Conservation (phyloP, 2,888 invertebrate species). For the Lacanobia wlatinum region DNA sequence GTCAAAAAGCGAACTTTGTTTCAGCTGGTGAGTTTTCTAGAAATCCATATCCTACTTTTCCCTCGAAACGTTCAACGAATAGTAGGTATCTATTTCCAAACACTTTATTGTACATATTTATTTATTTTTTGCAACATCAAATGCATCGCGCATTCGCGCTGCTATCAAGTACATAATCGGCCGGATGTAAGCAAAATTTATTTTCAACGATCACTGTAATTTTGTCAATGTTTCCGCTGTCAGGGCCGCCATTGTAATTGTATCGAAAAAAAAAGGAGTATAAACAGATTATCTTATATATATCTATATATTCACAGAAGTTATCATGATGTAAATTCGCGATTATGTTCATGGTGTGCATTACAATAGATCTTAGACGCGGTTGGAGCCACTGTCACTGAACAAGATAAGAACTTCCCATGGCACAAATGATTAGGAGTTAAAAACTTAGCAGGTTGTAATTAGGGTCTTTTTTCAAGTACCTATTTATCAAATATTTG, state of each 20-base stretch:
- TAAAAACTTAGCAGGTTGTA: background rate
- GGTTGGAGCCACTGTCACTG: too few relatives aligned
- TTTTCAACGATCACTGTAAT: constrained; percentile 18
- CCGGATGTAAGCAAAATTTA: constrained; percentile 37
- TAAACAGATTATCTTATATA: background rate
- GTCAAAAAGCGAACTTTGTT: background rate
- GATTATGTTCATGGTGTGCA: background rate
- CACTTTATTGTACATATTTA: background rate
- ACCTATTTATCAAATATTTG: background rate
- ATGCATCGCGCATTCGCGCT: constrained; percentile 6
- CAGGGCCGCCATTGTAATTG: constrained; percentile 1
- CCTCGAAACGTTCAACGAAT: background rate
- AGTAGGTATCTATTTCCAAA: background rate
- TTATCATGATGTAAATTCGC: background rate
- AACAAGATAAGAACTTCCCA: too few relatives aligned
- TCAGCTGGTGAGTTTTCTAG: background rate
- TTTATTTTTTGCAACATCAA: background rate
- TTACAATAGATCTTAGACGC: background rate
- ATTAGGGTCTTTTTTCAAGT: background rate
- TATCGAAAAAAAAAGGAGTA: background rate
- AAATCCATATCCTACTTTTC: constrained; percentile 4
- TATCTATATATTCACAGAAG: background rate
- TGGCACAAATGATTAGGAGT: background rate
- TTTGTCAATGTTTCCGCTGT: constrained; percentile 39
- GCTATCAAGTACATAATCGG: constrained; percentile 21